Conservation (phyloP, 2,888 invertebrate genomes). For the Chorisops tibialis region DNA sequence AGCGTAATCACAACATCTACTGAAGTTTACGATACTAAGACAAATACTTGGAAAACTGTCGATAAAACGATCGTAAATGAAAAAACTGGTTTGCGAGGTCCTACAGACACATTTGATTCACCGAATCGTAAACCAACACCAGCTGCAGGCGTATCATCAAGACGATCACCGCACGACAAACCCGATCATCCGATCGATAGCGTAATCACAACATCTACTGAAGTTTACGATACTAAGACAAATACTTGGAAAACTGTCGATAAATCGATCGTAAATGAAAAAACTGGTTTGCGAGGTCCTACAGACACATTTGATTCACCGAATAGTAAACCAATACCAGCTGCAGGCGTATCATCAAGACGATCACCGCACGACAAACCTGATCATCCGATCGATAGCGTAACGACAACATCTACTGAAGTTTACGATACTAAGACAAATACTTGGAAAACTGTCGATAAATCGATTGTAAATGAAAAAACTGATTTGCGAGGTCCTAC, state of each 20-base stretch:
- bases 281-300: not conserved
- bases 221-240: slow-evolving; percentile 25
- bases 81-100: slow-evolving; percentile 26
- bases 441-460: slow-evolving; percentile 35
- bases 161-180: too few relatives aligned
- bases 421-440: slow-evolving; percentile 30
- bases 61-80: slow-evolving; percentile 34
- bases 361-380: too few relatives aligned
- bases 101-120: slow-evolving; percentile 6
- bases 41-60: slow-evolving; percentile 35
- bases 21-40: slow-evolving; percentile 35
- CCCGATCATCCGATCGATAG: too few relatives aligned
- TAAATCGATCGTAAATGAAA: slow-evolving; percentile 34
- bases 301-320: slow-evolving; percentile 13
- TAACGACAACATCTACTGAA: not conserved
- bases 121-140: too few relatives aligned
- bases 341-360: too few relatives aligned
- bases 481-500: not conserved
- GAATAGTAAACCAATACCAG: too few relatives aligned
- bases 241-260: slow-evolving; percentile 36
- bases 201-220: not conserved
- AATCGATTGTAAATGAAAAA: slow-evolving; percentile 34
- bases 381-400: too few relatives aligned
- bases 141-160: too few relatives aligned
- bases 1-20: too few relatives aligned